Evolutionary conservation across 1,140 invertebrate species (phyloP), one percentile per base, ranked within the genome.

Genomic region (Anastatus disparis): DNA sequence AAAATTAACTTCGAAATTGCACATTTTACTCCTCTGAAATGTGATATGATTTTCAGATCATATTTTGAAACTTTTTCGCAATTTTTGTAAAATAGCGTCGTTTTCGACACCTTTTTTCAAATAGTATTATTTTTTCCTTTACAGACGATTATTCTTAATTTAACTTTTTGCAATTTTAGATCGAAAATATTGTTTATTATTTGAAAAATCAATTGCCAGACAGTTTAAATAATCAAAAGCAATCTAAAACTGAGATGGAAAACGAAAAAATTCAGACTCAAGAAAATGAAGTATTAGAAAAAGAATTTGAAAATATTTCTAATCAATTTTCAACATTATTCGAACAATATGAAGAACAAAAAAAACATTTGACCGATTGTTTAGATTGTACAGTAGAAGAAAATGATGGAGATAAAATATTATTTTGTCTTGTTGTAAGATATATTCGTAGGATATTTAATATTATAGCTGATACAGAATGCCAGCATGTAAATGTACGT

Each of bases 231-330:
- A 15, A 2, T 7, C 12, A 27, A 17, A 12, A 31, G 26, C 2
- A 70, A 42, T 9, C 8, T 2, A 20, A 4, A 9, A 0, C 35
- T 3, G 3, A 44, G 22, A 3, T 12, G n/a, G 2, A 35, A 26
- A 22, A 12, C 13, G 26, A 40, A 26, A 8, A 62, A 58, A 40
- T 3, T 26, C 59, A 48, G 13, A 26, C 26, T 4, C 8, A 56
- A 48, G 44, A 71, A 22, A 59, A 64, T 20, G 27, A 64, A 3
- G 7, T 38, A 22, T 59, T 71, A 7, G 48, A 65, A n/a, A 50
- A 40, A 46, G 8, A 9, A 1, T 64, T 58, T 35, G 15, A 65
- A 15, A 50, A 26, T 8, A 8, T 71, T 27, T 46, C 29, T 4
- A 12, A 3, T 9, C 2, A 65, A 9, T 35, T n/a, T 9, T 15